phyloP scores from a whole-genome alignment of 2,888 invertebrate genomes.

The Lasiommata megera region DNA sequence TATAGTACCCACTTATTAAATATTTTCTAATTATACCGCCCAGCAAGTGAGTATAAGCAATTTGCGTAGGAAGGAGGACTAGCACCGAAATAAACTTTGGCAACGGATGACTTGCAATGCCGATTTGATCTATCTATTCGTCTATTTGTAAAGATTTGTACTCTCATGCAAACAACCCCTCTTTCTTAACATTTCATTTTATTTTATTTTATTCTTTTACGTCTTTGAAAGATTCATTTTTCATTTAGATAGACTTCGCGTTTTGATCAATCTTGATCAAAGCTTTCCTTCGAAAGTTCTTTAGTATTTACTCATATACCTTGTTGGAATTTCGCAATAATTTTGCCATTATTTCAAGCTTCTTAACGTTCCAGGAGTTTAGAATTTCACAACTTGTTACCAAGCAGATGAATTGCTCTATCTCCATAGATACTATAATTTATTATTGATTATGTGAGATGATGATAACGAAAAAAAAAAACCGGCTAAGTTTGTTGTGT shows the following conservation, averaged over 20 bases:
- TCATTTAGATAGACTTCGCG: neutral
- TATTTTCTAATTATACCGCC: conserved; percentile 72
- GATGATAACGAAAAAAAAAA: too few relatives aligned
- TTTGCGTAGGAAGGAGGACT: conserved; percentile 70
- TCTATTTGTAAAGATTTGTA: conserved; percentile 7
- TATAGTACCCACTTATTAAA: conserved; percentile 48
- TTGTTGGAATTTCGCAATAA: neutral
- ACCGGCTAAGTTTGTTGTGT: too few relatives aligned
- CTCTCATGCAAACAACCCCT: neutral
- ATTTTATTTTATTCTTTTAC: neutral
- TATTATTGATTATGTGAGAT: too few relatives aligned
- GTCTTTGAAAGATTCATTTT: neutral
- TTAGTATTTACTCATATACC: neutral
- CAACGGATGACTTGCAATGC: conserved; percentile 43
- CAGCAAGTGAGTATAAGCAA: conserved; percentile 75
- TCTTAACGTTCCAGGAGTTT: too few relatives aligned
- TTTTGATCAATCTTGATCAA: neutral
- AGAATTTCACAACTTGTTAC: too few relatives aligned
- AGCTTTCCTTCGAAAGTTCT: neutral
- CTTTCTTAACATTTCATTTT: too few relatives aligned
- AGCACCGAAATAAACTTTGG: conserved; percentile 71
- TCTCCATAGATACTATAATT: too few relatives aligned
- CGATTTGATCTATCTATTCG: conserved; percentile 13
- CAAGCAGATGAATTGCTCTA: too few relatives aligned
- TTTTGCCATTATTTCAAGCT: too few relatives aligned